Percentiles rank a stretch among this genome's conserved stretches.
Conservation (phyloP, 2,888 invertebrate genomes). For the Lithophane ornitopus region DNA sequence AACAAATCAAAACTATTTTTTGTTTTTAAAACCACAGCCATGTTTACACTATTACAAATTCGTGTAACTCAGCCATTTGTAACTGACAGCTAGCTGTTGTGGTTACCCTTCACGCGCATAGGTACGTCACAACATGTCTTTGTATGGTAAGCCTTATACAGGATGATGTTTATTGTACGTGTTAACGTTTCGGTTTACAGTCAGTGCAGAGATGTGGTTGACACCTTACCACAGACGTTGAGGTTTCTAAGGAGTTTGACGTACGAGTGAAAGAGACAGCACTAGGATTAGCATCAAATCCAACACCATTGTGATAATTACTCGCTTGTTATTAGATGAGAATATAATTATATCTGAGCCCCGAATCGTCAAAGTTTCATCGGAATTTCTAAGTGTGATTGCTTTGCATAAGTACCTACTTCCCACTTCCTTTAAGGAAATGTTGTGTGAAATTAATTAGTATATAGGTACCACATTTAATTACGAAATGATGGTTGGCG, state of each 20-base stretch:
- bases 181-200: conserved; percentile 41
- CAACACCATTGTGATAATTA: conserved; percentile 42
- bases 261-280: conserved; percentile 30
- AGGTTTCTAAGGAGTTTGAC: conserved; percentile 37
- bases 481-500: conserved; percentile 4
- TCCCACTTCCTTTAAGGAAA: conserved; percentile 21
- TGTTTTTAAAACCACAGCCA: neutral
- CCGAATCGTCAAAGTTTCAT: conserved; percentile 41
- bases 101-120: conserved; percentile 44
- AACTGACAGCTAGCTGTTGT: conserved; percentile 55
- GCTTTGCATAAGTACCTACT: neutral
- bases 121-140: conserved; percentile 48
- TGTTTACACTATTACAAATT: conserved; percentile 20
- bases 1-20: neutral
- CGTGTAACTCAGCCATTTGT: conserved; percentile 46
- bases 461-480: conserved; percentile 12
- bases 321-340: conserved; percentile 35
- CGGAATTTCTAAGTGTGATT: conserved; percentile 35
- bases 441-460: conserved; percentile 31
- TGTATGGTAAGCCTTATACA: conserved; percentile 51
- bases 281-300: conserved; percentile 39
- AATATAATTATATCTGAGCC: conserved; percentile 38
- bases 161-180: conserved; percentile 38
- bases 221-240: conserved; percentile 45
- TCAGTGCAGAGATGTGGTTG: conserved; percentile 54